Evolutionary conservation across 1,140 invertebrate genomes (phyloP).

Genomic region (Zophobas atratus): DNA sequence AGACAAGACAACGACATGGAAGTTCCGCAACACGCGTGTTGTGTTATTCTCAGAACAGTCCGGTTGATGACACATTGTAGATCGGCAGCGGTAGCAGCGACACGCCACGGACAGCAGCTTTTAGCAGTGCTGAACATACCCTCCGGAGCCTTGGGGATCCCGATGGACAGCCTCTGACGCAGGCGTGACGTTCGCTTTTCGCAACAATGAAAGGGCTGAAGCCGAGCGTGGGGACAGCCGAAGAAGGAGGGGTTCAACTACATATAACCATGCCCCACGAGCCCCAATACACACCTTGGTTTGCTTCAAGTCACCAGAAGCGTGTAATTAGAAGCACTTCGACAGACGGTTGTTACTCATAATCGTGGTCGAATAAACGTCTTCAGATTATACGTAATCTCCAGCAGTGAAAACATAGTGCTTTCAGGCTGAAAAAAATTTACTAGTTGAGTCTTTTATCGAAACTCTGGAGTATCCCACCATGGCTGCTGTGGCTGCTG

Average conservation of each 20-base stretch:
- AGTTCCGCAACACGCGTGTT: constrained; percentile 3
- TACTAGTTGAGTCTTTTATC: constrained; percentile 34
- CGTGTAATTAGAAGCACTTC: constrained; percentile 57
- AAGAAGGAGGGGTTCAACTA: constrained; percentile 62
- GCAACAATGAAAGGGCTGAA: constrained; percentile 63
- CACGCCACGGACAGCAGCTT: constrained; percentile 10
- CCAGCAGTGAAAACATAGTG: constrained; percentile 64
- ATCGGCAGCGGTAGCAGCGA: not conserved
- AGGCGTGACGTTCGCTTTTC: constrained; percentile 62
- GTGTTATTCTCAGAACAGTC: not conserved
- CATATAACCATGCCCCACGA: constrained; percentile 61
- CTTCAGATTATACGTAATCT: constrained; percentile 52
- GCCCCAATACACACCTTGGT: constrained; percentile 61
- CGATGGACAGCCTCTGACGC: constrained; percentile 59
- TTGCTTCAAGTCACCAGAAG: constrained; percentile 61
- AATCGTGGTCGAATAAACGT: constrained; percentile 61
- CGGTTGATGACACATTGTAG: constrained; percentile 8
- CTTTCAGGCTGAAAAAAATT: constrained; percentile 60
- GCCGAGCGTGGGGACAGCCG: constrained; percentile 53
- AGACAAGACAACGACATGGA: not conserved
- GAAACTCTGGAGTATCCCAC: constrained; percentile 58
- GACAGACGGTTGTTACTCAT: constrained; percentile 62
- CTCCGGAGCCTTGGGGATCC: constrained; percentile 61
- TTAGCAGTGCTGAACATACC: constrained; percentile 20
- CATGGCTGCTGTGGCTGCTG: constrained; percentile 89